A percentile compares a stretch with the other conserved stretches of the same genome.
These are phyloP conservation scores for Metopia argyrocephala DNA, from an alignment of 2,888 invertebrate genomes.

Conservation along the genomic window DNA sequence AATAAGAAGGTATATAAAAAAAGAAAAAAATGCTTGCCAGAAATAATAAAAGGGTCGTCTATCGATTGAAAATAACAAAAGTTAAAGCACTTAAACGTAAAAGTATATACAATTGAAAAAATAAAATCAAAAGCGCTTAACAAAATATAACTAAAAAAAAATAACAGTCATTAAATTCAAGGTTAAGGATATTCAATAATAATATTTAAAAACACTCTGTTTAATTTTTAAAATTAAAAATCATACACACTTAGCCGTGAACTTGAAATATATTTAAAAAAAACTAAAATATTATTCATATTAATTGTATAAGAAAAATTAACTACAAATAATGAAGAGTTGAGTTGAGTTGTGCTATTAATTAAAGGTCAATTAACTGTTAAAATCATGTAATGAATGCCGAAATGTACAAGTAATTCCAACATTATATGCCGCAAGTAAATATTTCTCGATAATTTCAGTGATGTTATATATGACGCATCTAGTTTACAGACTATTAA, in stretches of 20 bases:
- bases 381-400: conserved; percentile 7
- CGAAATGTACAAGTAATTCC: neutral
- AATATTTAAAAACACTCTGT: too few species aligned
- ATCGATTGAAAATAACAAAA: conserved; percentile 18
- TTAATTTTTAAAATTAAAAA: neutral
- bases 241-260: conserved; percentile 1
- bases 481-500: neutral
- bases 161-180: neutral
- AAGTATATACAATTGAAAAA: neutral
- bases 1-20: too few species aligned
- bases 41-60: neutral
- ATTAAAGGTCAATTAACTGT: conserved; percentile 52
- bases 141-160: neutral
- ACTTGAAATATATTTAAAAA: conserved; percentile 13
- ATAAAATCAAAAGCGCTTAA: neutral
- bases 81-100: neutral
- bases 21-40: neutral
- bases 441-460: conserved; percentile 9
- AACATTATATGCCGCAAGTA: neutral
- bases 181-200: conserved; percentile 28
- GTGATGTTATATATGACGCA: neutral
- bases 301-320: neutral
- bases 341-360: conserved; percentile 11
- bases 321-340: neutral
- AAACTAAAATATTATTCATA: neutral